Evolutionary conservation across 2,113 vertebrate genomes (phyloP), one percentile per base, ranked within the genome.

Genomic region (Phaethornis superciliosus): DNA sequence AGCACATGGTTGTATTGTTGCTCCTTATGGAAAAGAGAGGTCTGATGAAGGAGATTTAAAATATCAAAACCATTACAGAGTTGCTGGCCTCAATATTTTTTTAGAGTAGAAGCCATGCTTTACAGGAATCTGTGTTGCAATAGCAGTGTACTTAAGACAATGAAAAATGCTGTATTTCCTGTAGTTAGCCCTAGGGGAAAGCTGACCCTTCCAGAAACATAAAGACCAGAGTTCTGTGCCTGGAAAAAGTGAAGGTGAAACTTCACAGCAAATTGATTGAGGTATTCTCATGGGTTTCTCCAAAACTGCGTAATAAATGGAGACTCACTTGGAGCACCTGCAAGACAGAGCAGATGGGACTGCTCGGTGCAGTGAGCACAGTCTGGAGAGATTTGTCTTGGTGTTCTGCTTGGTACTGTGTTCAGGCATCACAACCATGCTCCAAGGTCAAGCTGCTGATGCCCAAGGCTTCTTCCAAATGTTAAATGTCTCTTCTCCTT

Each of bases 271-370:
- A 60, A 96, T 94, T 40, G 85, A 91, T 89, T 7, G 75, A 89
- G 90, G 70, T 85, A 95, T 95, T 90, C 89, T 93, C 91, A 10
- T 13, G 92, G 95, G 91, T 26, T 75, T n/a, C 69, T 92, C 63
- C 68, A 22, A 44, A 83, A 71, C n/a, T 62, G 59, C 55, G 75
- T 94, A 59, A 89, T 62, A 83, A 88, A 85, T 89, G 93, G 90
- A 83, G 76, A 17, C 51, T 44, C 60, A 17, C 89, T 62, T 15
- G 51, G 77, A 94, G 89, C 95, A 91, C 92, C 84, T 95, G 94
- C 89, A 68, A 33, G 40, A 37, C 28, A 6, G 17, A 70, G 86
- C 93, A 96, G 96, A 96, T 96, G 93, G 93, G 85, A 8, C 75
- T 85, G 89, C 88, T 85, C 14, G 71, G 59, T 78, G 92, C 59